Evolutionary conservation across 92 coral and sea anemone genomes (phyloP).

Genomic region (Heliopora coerulea): DNA sequence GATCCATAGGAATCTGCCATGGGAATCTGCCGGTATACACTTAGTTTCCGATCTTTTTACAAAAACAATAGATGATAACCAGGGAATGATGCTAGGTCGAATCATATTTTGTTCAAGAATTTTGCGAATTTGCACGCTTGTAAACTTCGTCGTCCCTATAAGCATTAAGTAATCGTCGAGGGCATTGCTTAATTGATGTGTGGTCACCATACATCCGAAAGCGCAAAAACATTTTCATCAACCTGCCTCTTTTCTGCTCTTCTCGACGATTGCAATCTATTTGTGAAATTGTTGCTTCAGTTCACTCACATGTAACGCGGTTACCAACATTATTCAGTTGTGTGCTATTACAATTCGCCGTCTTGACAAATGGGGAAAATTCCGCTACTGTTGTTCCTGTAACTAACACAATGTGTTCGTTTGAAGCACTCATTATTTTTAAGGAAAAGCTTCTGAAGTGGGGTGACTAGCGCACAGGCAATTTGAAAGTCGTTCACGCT

Average conservation of each 20-base stretch:
- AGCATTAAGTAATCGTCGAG: conserved; percentile 21
- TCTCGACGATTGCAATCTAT: background rate
- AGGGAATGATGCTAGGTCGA: conserved; percentile 44
- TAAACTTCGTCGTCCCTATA: conserved; percentile 43
- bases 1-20: conserved; percentile 45
- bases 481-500: conserved; percentile 8
- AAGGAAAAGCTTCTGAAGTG: conserved; percentile 27
- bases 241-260: background rate
- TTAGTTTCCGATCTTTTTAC: conserved; percentile 19
- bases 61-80: conserved; percentile 39
- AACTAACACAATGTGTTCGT: conserved; percentile 32
- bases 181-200: conserved; percentile 35
- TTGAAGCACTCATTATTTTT: conserved; percentile 34
- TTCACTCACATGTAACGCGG: background rate
- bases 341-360: background rate
- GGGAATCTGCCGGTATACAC: conserved; percentile 6
- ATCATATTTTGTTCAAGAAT: conserved; percentile 36
- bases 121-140: conserved; percentile 25
- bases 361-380: conserved; percentile 29
- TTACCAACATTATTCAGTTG: background rate
- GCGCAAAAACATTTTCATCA: background rate
- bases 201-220: conserved; percentile 1
- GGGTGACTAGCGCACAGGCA: conserved; percentile 42
- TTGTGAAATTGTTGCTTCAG: too few species aligned
- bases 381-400: conserved; percentile 37